phyloP scores from a whole-genome alignment of 1,140 invertebrate species.

The Drosophila hydei region DNA sequence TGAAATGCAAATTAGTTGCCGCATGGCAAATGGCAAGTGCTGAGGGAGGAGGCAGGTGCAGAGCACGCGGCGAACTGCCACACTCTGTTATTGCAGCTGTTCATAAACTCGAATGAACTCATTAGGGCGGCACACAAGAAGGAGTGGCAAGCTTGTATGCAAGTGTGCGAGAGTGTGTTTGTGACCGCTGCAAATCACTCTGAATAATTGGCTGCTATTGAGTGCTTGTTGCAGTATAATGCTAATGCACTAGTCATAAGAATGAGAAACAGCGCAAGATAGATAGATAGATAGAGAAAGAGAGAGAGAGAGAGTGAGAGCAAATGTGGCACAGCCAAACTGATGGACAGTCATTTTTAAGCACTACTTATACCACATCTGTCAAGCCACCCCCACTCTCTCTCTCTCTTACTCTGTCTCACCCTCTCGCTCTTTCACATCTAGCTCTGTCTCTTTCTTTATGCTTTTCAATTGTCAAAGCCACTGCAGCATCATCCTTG shows the following conservation, averaged over 20 bases:
- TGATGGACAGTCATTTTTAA: constrained; percentile 36
- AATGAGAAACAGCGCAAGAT: constrained; percentile 7
- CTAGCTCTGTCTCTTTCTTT: constrained; percentile 21
- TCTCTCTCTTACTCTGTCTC: constrained; percentile 1
- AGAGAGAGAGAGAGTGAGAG: constrained; percentile 8
- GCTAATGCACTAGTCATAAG: constrained; percentile 17
- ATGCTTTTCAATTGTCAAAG: constrained; percentile 65
- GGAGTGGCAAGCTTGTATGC: constrained; percentile 27
- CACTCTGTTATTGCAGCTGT: constrained; percentile 11
- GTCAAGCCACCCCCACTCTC: constrained; percentile 20
- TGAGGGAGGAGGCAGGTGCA: neutral
- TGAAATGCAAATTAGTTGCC: constrained; percentile 38
- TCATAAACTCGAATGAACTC: constrained; percentile 32
- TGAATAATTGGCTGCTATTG: constrained; percentile 58
- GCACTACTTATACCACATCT: constrained; percentile 29
- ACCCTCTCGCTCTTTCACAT: constrained; percentile 11
- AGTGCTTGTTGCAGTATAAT: constrained; percentile 24
- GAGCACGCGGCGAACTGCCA: neutral
- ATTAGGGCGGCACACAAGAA: constrained; percentile 11
- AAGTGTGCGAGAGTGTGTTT: neutral
- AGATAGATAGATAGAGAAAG: constrained; percentile 2
- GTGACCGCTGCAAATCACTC: constrained; percentile 45
- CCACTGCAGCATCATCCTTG: constrained; percentile 34
- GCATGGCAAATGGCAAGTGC: neutral
- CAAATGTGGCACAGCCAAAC: constrained; percentile 23